These are phyloP conservation scores for Hipparchia semele DNA, from an alignment of 2,888 invertebrate genomes.

Conservation along the genomic window DNA sequence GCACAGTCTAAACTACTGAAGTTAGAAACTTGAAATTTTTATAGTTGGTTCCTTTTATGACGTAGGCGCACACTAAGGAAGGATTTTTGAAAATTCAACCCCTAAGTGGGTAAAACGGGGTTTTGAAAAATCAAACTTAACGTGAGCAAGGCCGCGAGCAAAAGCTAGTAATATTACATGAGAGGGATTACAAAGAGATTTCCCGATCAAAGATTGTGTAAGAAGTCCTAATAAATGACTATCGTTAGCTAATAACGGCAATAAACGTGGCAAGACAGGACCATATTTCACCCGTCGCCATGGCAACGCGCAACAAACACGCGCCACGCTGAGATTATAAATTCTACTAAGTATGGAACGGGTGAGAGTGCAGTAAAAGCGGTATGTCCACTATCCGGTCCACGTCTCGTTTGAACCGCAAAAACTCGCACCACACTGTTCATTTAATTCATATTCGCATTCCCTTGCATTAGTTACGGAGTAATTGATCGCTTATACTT, in stretches of 20 bases:
- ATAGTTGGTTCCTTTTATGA: too few species aligned
- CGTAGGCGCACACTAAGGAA: too few species aligned
- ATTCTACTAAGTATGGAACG: conserved; percentile 34
- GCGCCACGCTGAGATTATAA: conserved; percentile 45
- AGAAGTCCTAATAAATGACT: conserved; percentile 62
- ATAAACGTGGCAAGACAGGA: conserved; percentile 67
- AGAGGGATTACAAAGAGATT: conserved; percentile 20
- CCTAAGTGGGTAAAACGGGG: too few species aligned
- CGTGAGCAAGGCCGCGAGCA: too few species aligned
- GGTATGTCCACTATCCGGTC: conserved; percentile 35
- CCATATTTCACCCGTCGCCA: conserved; percentile 75
- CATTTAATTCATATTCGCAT: conserved; percentile 32
- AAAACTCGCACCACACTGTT: conserved; percentile 33
- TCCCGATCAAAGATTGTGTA: conserved; percentile 33
- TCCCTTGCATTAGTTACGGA: conserved; percentile 19
- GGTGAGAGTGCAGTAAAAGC: conserved; percentile 41
- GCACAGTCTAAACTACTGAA: too few species aligned
- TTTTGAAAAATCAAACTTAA: too few species aligned
- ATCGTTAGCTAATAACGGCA: conserved; percentile 74
- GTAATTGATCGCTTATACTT: conserved; percentile 25
- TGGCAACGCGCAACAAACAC: conserved; percentile 74
- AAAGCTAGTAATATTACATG: too few species aligned
- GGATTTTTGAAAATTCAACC: too few species aligned
- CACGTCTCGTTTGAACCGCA: conserved; percentile 34
- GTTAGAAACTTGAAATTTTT: too few species aligned